Percentiles rank a stretch among this genome's conserved stretches.
These are phyloP conservation scores for Pygocentrus nattereri DNA, from an alignment of 2,797 vertebrate species.

Conservation along the genomic window DNA sequence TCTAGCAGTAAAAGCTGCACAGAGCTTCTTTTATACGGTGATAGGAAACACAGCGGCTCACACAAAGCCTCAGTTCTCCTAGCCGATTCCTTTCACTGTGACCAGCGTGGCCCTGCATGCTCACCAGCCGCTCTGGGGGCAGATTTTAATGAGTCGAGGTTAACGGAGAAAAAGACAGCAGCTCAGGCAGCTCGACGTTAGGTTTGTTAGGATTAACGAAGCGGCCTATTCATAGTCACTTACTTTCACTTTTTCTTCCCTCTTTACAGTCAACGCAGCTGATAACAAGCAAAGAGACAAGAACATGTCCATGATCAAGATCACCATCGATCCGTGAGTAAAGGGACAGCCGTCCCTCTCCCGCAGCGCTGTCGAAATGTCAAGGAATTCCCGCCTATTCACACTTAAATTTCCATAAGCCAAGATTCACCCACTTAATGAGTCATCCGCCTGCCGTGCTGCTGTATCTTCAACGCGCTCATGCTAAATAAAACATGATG, in stretches of 20 bases:
- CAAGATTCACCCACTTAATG: conserved; percentile 4
- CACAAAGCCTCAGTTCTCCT: too few species aligned
- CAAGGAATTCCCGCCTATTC: conserved; percentile 2
- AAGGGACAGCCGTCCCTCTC: not conserved
- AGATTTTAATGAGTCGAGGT: not conserved
- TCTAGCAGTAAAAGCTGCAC: too few species aligned
- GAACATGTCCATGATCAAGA: conserved; percentile 96
- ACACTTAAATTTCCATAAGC: conserved; percentile 3
- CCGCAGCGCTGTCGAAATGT: not conserved
- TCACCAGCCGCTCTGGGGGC: not conserved
- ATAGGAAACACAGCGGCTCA: too few species aligned
- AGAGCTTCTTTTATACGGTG: too few species aligned
- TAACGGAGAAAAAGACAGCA: too few species aligned
- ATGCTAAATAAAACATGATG: conserved; percentile 23
- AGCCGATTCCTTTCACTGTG: not conserved
- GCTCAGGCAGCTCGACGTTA: not conserved
- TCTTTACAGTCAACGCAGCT: conserved; percentile 91
- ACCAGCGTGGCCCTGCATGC: not conserved
- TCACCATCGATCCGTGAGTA: conserved; percentile 97
- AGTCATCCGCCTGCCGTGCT: not conserved
- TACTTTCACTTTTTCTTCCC: conserved; percentile 58
- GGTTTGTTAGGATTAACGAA: not conserved
- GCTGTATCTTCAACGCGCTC: not conserved
- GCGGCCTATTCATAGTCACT: not conserved
- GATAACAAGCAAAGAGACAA: conserved; percentile 99